Evolutionary conservation across 2,113 vertebrate species (phyloP), one percentile per base, ranked within the genome.

Genomic region (Xenus cinereus): DNA sequence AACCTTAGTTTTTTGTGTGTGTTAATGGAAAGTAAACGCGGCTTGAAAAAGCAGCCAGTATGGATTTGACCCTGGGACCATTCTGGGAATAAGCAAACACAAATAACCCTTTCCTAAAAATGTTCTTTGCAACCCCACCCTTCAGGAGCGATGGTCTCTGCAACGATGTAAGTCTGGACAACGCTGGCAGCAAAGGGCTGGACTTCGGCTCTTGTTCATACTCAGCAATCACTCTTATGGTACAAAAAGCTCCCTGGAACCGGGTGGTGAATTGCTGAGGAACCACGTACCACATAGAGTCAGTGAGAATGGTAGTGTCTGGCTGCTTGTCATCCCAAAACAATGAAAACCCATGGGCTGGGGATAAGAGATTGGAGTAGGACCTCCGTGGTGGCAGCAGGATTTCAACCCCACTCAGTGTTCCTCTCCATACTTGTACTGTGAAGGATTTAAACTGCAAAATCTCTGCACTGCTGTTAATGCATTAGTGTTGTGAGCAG

Each of bases 251-350:
- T 45, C n/a, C 50, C 67, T 50, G 48, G 21, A 51, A n/a, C 14
- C 32, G 4, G 26, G 51, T 45, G 54, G 28, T 4, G 33, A n/a
- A 35, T 18, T 80, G 30, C 6, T 41, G 72, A 39, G 59, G 11
- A 80, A 1, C 14, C 48, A 26, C 0, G 0, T 8, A 21, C 5
- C 19, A 27, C 0, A 1, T 4, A 4, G 43, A 32, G 51, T 1
- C 39, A n/a, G 56, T 9, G 27, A 56, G 71, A 21, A 1, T 15
- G 43, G 81, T 66, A 32, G 41, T 5, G 37, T 12, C 19, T 46
- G 77, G 22, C 60, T 67, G 41, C 20, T 32, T 53, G 41, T 41
- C 50, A 24, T 16, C 75, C 43, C 59, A 62, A 5, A 24, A 39
- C 46, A 21, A 0, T 6, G 71, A 24, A 27, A 60, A 89, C 14